phyloP scores from a whole-genome alignment of 2,888 invertebrate species.

The Mantis religiosa region DNA sequence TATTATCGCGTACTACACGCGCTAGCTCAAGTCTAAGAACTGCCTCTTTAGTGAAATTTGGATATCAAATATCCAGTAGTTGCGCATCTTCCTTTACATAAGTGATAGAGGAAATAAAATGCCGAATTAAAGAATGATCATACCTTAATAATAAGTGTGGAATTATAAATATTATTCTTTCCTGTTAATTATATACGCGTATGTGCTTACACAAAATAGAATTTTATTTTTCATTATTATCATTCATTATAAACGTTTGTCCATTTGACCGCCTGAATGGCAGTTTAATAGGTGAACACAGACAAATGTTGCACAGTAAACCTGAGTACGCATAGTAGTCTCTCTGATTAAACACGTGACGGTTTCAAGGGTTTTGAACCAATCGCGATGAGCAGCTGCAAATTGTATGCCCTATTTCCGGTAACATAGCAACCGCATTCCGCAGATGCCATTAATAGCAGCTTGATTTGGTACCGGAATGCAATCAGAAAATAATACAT shows the following conservation, averaged over 20 bases:
- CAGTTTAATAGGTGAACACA: not conserved
- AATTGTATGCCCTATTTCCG: not conserved
- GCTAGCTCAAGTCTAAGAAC: too few species aligned
- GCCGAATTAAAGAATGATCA: too few species aligned
- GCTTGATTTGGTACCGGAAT: not conserved
- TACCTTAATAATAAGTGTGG: too few species aligned
- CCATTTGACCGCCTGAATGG: not conserved
- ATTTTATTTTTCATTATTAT: too few species aligned
- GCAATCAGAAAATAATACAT: not conserved
- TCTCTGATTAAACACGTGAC: not conserved
- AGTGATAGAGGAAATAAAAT: too few species aligned
- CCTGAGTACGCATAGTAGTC: not conserved
- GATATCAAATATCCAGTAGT: too few species aligned
- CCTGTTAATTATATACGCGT: too few species aligned
- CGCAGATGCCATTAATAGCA: not conserved
- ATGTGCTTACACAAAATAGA: too few species aligned
- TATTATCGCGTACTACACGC: too few species aligned
- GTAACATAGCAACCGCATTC: not conserved
- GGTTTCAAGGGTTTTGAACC: not conserved
- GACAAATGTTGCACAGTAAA: not conserved
- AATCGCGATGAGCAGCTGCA: not conserved
- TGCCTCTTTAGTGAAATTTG: too few species aligned
- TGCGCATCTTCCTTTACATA: too few species aligned
- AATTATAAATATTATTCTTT: too few species aligned
- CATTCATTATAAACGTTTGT: not conserved